Evolutionary conservation across 2,797 vertebrate genomes (phyloP).

Genomic region (Sternarchorhynchus goeldii): DNA sequence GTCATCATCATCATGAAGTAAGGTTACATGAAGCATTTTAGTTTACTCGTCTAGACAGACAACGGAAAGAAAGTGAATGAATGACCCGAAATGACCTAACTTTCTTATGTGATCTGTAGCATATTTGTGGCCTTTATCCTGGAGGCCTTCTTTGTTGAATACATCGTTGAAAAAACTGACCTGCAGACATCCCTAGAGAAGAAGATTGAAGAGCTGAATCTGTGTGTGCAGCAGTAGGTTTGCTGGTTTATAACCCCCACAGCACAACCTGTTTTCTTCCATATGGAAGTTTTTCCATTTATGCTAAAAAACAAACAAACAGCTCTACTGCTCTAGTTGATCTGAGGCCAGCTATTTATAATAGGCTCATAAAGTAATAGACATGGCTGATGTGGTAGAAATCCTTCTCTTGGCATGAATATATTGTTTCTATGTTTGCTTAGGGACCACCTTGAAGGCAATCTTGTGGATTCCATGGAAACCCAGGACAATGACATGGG

Average conservation of each 20-base stretch:
- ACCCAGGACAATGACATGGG: constrained; percentile 68
- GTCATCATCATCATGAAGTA: constrained; percentile 96
- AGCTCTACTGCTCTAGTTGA: too few species aligned
- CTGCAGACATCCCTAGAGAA: constrained; percentile 90
- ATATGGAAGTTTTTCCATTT: too few species aligned
- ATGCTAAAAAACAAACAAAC: too few species aligned
- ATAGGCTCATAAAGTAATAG: too few species aligned
- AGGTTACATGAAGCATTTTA: constrained; percentile 54
- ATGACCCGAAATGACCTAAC: not conserved
- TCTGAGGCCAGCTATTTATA: too few species aligned
- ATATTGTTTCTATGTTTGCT: constrained; percentile 13
- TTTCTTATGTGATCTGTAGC: constrained; percentile 63
- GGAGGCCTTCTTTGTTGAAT: constrained; percentile 93
- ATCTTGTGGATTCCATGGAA: constrained; percentile 80
- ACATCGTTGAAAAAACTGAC: constrained; percentile 87
- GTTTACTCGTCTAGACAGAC: too few species aligned
- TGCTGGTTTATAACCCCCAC: not conserved
- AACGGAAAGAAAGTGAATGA: too few species aligned
- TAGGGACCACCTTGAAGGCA: constrained; percentile 71
- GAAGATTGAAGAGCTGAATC: constrained; percentile 90
- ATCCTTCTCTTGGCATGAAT: too few species aligned
- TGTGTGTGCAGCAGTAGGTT: constrained; percentile 84
- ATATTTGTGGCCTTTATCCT: constrained; percentile 93
- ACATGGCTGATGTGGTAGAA: too few species aligned
- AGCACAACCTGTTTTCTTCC: too few species aligned